phyloP scores from a whole-genome alignment of 2,888 invertebrate species.

The Tipula confusa region DNA sequence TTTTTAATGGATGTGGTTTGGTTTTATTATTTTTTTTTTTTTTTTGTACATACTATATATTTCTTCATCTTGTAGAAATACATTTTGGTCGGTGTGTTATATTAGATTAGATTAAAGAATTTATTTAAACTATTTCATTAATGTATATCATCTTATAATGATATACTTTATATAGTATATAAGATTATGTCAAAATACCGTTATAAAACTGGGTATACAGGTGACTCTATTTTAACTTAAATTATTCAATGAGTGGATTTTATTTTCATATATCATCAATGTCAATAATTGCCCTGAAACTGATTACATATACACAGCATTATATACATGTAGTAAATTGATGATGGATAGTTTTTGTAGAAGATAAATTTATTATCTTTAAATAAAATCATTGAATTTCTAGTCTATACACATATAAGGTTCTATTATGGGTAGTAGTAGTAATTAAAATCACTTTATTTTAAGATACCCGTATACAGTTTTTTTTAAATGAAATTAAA shows the following conservation, averaged over 20 bases:
- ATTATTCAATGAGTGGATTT: conserved; percentile 9
- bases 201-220: background rate
- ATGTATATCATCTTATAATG: background rate
- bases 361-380: background rate
- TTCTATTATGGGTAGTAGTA: background rate
- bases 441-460: background rate
- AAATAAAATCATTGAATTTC: conserved; percentile 3
- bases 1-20: conserved; percentile 29
- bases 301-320: background rate
- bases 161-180: no score
- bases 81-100: background rate
- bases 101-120: background rate
- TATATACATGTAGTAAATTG: background rate
- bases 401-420: background rate
- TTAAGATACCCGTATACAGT: background rate
- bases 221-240: background rate
- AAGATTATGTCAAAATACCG: background rate
- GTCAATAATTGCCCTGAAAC: background rate
- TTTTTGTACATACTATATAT: no score
- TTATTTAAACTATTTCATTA: background rate
- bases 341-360: background rate
- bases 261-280: background rate
- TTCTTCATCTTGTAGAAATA: background rate
- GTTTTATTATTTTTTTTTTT: no score
- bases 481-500: conserved; percentile 5